Evolutionary conservation across 2,888 invertebrate species (phyloP), one percentile per base, ranked within the genome.

Genomic region (Troilus luridus): DNA sequence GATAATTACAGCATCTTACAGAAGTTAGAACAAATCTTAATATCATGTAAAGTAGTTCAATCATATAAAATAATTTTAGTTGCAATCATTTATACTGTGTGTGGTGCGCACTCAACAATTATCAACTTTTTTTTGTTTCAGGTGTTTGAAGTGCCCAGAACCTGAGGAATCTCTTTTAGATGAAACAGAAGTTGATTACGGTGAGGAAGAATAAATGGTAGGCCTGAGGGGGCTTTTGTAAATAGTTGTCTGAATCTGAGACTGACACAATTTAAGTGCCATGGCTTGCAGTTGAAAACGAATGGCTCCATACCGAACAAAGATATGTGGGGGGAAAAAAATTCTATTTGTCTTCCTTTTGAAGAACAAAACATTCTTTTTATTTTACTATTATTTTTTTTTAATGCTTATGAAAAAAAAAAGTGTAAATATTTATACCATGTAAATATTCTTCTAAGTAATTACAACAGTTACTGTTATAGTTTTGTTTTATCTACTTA

Each of bases 111-210:
- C 54, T 67, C 14, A 67, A 89, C 41, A 89, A 88, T 88, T 14
- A 9, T 64, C n/a, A 58, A 27, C 41, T 81, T 81, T 56, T 21
- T 85, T 85, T 54, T 27, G 7, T 12, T 77, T 77, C 94, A 96
- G 96, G 93, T 96, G 96, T 93, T 94, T 95, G 64, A 95, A 95
- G 91, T 96, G 96, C 93, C 96, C 96, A 0, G 95, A 95, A 91
- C 94, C 95, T 11, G 95, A 95, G 91, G 94, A 95, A 94, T 95
- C 59, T 67, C 14, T 93, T n/a, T 90, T 92, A 72, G 93, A 93
- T 93, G 96, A 96, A 92, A 41, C 72, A n/a, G 96, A 96, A 91
- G 94, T 95, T 72, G 96, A 96, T 93, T 96, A 95, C 93, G 96
- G 96, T 5, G 96, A 96, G 92, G 95, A 95, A 60, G 93, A 93